A percentile compares a stretch with the other conserved stretches of the same genome.
phyloP scores from a whole-genome alignment of 2,113 vertebrate species.

The Tylochromis polylepis region DNA sequence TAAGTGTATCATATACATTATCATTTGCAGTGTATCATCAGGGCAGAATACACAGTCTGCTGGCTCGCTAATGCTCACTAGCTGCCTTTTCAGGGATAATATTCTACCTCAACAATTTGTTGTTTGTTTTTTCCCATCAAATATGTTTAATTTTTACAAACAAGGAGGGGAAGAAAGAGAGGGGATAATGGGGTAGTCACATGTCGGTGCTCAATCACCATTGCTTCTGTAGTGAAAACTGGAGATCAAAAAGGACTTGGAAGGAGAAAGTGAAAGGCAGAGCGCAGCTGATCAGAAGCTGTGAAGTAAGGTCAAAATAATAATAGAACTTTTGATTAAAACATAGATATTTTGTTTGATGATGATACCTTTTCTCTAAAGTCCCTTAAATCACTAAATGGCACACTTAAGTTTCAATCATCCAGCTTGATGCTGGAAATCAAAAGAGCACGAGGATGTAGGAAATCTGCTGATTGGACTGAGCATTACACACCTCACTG shows the following conservation, averaged over 20 bases:
- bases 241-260: neutral
- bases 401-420: neutral
- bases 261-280: neutral
- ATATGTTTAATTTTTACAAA: neutral
- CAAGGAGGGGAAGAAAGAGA: neutral
- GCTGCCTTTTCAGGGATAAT: neutral
- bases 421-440: neutral
- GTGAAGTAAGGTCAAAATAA: neutral
- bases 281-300: neutral
- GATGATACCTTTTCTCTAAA: neutral
- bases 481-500: neutral
- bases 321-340: neutral
- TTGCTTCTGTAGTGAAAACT: neutral
- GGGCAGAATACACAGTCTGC: neutral
- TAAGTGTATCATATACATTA: neutral
- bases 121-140: neutral
- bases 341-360: neutral
- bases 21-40: neutral
- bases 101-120: neutral
- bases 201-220: neutral
- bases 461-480: constrained; percentile 3
- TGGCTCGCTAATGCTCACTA: neutral
- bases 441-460: neutral
- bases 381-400: neutral
- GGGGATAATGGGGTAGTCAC: neutral